Base-by-base conservation (phyloP, 2,797 vertebrate species). In the Huso huso region DNA sequence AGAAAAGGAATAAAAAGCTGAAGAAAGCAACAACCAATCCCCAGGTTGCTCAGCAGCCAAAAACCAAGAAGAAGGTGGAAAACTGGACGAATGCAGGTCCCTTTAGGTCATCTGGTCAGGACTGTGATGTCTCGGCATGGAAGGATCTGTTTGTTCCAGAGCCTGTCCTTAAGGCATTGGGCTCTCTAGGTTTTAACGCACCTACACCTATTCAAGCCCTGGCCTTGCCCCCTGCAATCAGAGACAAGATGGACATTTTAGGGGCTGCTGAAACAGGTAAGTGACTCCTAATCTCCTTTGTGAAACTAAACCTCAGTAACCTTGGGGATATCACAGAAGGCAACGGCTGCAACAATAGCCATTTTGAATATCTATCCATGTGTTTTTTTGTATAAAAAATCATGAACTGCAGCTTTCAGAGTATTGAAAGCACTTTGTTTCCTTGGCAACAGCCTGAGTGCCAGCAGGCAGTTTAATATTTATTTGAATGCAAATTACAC, bases 201-300 rank as follows among this genome's bases (percentile, higher is more conserved):
- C 96, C 96, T 0, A 98, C 96, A 4, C 91, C 95, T 1, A 95
- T 99, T 74, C 96, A 99, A 80, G 93, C 93, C 50, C 84, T 99
- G 67, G 76, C 89, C 6, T 79, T 99, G 70, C 93, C 94, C 37
- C 79, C 95, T 53, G 95, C 97, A 6, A 98, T 99, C 77, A 87
- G 96, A 76, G 97, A 99, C 78, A 89, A 76, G 0, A 83, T 95
- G 88, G 96, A 99, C 72, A 78, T 99, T 69, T 87, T 99, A 58
- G 97, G 96, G 7, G 97, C 96, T 53, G 97, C 97, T 11, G 96
- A 99, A 85, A 99, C 96, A 61, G 96, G 97, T 98, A 73, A 80
- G 75, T 67, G 11, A 58, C 7, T n/a, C 6, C 55, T n/a, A 13
- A 58, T n/a, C 6, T n/a, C 15, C 11, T 58, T 58, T 7, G 12